Conservation (phyloP, 1,140 invertebrate species). For the Goniozus legneri region DNA sequence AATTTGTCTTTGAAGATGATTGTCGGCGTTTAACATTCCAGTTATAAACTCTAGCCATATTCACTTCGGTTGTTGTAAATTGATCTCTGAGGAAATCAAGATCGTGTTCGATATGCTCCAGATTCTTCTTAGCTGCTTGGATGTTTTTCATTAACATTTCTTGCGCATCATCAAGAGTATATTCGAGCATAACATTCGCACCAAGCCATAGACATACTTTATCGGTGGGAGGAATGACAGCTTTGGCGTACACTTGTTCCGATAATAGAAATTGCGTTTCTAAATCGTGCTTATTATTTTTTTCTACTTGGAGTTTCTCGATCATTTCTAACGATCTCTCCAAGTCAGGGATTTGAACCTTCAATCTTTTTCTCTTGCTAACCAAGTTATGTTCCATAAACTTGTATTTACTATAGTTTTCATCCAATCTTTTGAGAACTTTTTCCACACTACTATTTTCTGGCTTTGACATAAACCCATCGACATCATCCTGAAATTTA, state of each 20-base stretch:
- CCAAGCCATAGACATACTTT: slow-evolving; percentile 97
- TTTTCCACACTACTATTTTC: slow-evolving; percentile 81
- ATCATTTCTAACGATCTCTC: slow-evolving; percentile 90
- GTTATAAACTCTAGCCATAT: slow-evolving; percentile 94
- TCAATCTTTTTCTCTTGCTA: slow-evolving; percentile 78
- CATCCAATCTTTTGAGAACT: slow-evolving; percentile 82
- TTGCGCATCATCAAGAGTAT: slow-evolving; percentile 89
- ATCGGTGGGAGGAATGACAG: slow-evolving; percentile 83
- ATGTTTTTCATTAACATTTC: slow-evolving; percentile 84
- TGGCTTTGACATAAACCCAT: slow-evolving; percentile 80
- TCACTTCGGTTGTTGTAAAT: slow-evolving; percentile 97
- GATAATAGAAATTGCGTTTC: slow-evolving; percentile 92
- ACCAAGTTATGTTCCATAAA: slow-evolving; percentile 92
- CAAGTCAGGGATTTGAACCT: slow-evolving; percentile 90
- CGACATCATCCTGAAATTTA: slow-evolving; percentile 83
- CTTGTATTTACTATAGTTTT: slow-evolving; percentile 93
- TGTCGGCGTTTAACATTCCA: slow-evolving; percentile 96
- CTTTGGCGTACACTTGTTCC: slow-evolving; percentile 92
- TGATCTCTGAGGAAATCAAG: slow-evolving; percentile 91
- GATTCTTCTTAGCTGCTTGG: slow-evolving; percentile 78
- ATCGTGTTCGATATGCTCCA: slow-evolving; percentile 84
- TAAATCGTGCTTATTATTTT: slow-evolving; percentile 65
- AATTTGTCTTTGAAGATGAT: no score
- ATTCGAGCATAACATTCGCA: slow-evolving; percentile 98
- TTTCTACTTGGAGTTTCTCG: slow-evolving; percentile 78